A percentile compares a stretch with the other conserved stretches of the same genome.
phyloP scores from a whole-genome alignment of 2,113 vertebrate genomes.

The Dicaeum eximium region DNA sequence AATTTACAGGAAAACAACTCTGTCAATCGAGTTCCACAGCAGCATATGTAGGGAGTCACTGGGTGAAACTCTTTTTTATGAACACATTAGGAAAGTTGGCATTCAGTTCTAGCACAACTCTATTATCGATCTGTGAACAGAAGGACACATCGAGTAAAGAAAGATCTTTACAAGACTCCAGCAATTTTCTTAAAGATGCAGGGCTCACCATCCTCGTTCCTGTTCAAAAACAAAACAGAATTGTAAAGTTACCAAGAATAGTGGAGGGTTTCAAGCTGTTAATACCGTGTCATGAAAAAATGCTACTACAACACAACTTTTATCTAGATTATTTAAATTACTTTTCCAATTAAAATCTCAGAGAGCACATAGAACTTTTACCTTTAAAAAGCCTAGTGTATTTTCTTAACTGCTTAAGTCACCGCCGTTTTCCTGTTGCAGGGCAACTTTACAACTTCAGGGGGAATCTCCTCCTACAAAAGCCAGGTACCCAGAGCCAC shows the following conservation, averaged over 20 bases:
- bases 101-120: conserved; percentile 87
- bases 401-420: background rate
- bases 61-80: conserved; percentile 98
- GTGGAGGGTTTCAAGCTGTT: background rate
- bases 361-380: background rate
- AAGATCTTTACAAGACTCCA: conserved; percentile 88
- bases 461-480: background rate
- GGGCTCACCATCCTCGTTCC: conserved; percentile 88
- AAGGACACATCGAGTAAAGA: conserved; percentile 95
- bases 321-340: background rate
- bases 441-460: background rate
- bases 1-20: conserved; percentile 44
- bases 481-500: background rate
- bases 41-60: conserved; percentile 75
- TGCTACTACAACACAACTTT: background rate
- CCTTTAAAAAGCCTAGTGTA: background rate
- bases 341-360: background rate
- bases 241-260: background rate
- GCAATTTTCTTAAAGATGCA: conserved; percentile 87
- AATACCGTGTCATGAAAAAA: background rate
- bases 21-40: conserved; percentile 32
- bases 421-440: background rate
- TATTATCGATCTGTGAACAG: conserved; percentile 95
- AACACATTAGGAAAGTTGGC: conserved; percentile 87
- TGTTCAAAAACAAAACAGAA: conserved; percentile 52